Conservation (phyloP, 2,888 invertebrate genomes). For the Latrodectus elegans region DNA sequence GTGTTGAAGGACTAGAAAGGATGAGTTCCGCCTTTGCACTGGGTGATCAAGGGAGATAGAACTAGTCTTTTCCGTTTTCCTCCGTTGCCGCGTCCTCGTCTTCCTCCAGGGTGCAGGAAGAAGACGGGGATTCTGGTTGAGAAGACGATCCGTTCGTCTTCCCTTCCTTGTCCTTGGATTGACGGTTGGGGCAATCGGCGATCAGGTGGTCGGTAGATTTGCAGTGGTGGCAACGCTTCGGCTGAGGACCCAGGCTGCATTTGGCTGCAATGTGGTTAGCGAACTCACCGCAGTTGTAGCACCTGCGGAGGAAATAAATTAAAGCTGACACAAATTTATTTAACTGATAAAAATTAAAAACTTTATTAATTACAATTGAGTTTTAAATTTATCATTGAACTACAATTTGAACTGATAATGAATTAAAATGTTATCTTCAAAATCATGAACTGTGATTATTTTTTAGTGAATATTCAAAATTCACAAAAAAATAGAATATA, state of each 20-base stretch:
- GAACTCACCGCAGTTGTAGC: slow-evolving; percentile 95
- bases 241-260: slow-evolving; percentile 89
- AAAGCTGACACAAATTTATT: no score
- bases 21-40: neutral
- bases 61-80: slow-evolving; percentile 29
- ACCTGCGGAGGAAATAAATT: slow-evolving; percentile 78
- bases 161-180: slow-evolving; percentile 60
- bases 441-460: no score
- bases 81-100: slow-evolving; percentile 26
- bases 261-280: slow-evolving; percentile 94
- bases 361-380: no score
- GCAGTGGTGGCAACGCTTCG: slow-evolving; percentile 92
- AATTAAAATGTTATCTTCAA: no score
- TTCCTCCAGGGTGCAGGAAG: slow-evolving; percentile 42
- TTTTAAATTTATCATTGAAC: no score
- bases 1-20: slow-evolving; percentile 5
- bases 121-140: slow-evolving; percentile 41
- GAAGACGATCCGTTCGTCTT: slow-evolving; percentile 57
- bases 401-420: no score
- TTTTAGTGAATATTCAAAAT: no score
- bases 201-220: slow-evolving; percentile 91
- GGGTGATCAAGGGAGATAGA: neutral
- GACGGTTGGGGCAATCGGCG: slow-evolving; percentile 85
- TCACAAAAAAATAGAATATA: no score
- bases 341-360: no score